These are phyloP conservation scores for Aspiorhynchus laticeps DNA, from an alignment of 2,113 vertebrate genomes.

Conservation along the genomic window DNA sequence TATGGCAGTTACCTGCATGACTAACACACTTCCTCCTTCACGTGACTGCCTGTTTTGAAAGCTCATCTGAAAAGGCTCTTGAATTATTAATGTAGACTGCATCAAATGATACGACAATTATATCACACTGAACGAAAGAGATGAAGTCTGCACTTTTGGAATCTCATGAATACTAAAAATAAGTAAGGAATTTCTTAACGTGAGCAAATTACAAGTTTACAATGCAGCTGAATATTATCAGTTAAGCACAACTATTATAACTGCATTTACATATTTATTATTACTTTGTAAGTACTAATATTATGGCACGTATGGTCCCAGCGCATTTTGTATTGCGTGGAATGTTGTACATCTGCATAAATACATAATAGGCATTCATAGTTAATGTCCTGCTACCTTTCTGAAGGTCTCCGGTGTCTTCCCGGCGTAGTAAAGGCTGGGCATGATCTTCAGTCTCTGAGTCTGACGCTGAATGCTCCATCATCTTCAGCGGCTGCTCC, in stretches of 20 bases:
- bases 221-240: not conserved
- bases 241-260: not conserved
- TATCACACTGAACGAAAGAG: not conserved
- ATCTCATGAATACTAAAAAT: not conserved
- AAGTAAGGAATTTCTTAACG: not conserved
- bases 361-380: not conserved
- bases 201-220: not conserved
- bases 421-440: slow-evolving; percentile 68
- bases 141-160: not conserved
- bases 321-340: not conserved
- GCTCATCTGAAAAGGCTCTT: not conserved
- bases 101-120: not conserved
- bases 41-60: slow-evolving; percentile 6
- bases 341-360: not conserved
- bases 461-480: slow-evolving; percentile 68
- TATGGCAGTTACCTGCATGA: not conserved
- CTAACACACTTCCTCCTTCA: not conserved
- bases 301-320: not conserved
- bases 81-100: slow-evolving; percentile 24
- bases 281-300: not conserved
- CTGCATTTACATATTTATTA: not conserved
- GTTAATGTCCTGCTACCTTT: slow-evolving; percentile 56
- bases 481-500: slow-evolving; percentile 32
- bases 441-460: slow-evolving; percentile 70
- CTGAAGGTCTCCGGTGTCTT: slow-evolving; percentile 53